Evolutionary conservation across 2,113 vertebrate species (phyloP).

Genomic region (Lucifuga dentata): DNA sequence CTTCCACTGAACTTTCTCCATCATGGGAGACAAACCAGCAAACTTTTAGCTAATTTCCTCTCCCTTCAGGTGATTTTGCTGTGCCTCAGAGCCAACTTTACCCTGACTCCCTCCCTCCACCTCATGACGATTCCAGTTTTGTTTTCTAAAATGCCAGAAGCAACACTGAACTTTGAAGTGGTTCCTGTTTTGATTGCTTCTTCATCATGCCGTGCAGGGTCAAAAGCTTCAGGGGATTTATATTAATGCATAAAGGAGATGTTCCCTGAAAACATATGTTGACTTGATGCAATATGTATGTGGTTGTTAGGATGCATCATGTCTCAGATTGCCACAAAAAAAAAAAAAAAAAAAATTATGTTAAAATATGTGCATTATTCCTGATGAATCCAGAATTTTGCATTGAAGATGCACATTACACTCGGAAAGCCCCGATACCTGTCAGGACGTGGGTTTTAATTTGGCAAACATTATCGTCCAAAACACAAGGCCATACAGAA

Average conservation of each 20-base stretch:
- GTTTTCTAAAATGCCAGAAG: conserved; percentile 11
- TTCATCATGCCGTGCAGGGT: conserved; percentile 7
- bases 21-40: too few relatives aligned
- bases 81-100: conserved; percentile 11
- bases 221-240: conserved; percentile 32
- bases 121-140: conserved; percentile 9
- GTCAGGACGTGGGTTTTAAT: neutral
- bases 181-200: conserved; percentile 24
- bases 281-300: conserved; percentile 60
- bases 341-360: conserved; percentile 37
- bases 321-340: conserved; percentile 13
- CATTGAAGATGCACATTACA: conserved; percentile 24
- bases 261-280: conserved; percentile 46
- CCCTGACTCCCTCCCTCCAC: neutral
- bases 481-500: neutral
- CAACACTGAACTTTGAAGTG: neutral
- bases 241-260: conserved; percentile 58
- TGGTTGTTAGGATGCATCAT: conserved; percentile 47
- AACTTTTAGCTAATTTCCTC: neutral
- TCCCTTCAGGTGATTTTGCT: conserved; percentile 6
- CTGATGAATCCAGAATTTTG: conserved; percentile 4
- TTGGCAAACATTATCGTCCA: neutral
- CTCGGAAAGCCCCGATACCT: neutral
- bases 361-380: conserved; percentile 3
- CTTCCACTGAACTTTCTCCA: too few relatives aligned